Evolutionary conservation across 2,888 invertebrate genomes (phyloP), one percentile per base, ranked within the genome.

Genomic region (Dexiosoma caninum): DNA sequence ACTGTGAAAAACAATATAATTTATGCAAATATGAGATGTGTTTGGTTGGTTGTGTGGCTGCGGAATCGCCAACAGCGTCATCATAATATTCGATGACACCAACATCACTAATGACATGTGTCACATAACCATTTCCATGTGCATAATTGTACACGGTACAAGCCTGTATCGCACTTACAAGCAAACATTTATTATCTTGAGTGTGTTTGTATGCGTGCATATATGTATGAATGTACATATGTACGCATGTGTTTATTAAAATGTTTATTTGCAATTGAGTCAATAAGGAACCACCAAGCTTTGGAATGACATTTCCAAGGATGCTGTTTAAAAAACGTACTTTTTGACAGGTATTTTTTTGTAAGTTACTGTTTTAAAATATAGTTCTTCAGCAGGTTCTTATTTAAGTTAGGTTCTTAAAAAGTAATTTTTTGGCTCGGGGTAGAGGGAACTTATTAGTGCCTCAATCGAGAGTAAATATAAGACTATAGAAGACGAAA

Each of bases 81-180:
- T 32, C 46, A 64, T 64, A 44, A 51, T 59, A 75, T 75, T 69
- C 51, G 16, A 42, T 74, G 66, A 67, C 64, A 75, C 69, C 60
- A 53, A 59, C 51, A 62, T 70, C 62, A 71, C 62, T 81, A 82
- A 82, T 81, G 78, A 78, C 78, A 78, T 80, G 70, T 83, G 78
- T 74, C 78, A 77, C 27, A 62, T 49, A 70, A 57, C 30, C 40
- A 57, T 74, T 72, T 67, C 62, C 46, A 32, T 16, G 0, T 16
- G n/a, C 8, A 60, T 6, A 30, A 9, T 16, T 35, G 14, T n/a
- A 66, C 14, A 59, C 42, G 40, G n/a, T n/a, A n/a, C n/a, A n/a
- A n/a, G n/a, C n/a, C n/a, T n/a, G n/a, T n/a, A n/a, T n/a, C n/a
- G n/a, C n/a, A n/a, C n/a, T n/a, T n/a, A n/a, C n/a, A n/a, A n/a